These are phyloP conservation scores for Numenius phaeopus DNA, from an alignment of 2,797 vertebrate genomes.

Conservation along the genomic window DNA sequence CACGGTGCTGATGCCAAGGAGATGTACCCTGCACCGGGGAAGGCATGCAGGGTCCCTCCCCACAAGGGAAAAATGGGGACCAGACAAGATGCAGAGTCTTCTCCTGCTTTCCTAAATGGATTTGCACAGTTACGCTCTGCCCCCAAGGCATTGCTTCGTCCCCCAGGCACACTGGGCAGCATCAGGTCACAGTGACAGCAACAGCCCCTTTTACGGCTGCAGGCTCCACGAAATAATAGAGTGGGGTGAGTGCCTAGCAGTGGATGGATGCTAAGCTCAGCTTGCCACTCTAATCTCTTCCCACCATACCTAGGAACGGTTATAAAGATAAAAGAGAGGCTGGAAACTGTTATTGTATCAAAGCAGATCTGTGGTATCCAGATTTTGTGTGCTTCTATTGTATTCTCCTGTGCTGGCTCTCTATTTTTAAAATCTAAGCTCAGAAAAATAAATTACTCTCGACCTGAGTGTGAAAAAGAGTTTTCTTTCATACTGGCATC, in stretches of 20 bases:
- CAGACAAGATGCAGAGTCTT: neutral
- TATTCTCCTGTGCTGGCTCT: neutral
- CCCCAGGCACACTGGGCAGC: neutral
- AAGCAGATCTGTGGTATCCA: slow-evolving; percentile 11
- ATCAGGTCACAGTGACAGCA: fast-evolving
- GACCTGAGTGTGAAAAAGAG: slow-evolving; percentile 21
- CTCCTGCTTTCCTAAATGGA: neutral
- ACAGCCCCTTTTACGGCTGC: neutral
- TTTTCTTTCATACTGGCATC: slow-evolving; percentile 54
- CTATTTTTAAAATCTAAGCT: slow-evolving; percentile 52
- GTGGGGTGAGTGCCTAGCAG: neutral
- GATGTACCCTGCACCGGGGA: neutral
- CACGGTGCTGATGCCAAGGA: fast-evolving
- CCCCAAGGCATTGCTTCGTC: neutral
- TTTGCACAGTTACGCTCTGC: neutral
- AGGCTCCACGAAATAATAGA: neutral
- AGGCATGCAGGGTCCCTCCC: fast-evolving
- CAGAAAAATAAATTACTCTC: slow-evolving; percentile 61
- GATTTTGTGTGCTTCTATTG: neutral
- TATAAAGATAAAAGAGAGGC: slow-evolving; percentile 50
- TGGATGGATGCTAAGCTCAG: fast-evolving
- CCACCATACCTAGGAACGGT: neutral
- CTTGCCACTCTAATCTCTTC: slow-evolving; percentile 43
- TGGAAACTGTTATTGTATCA: slow-evolving; percentile 37
- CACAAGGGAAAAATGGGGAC: fast-evolving